Evolutionary conservation across 2,888 invertebrate genomes (phyloP).

Genomic region (Plemyria rubiginata): DNA sequence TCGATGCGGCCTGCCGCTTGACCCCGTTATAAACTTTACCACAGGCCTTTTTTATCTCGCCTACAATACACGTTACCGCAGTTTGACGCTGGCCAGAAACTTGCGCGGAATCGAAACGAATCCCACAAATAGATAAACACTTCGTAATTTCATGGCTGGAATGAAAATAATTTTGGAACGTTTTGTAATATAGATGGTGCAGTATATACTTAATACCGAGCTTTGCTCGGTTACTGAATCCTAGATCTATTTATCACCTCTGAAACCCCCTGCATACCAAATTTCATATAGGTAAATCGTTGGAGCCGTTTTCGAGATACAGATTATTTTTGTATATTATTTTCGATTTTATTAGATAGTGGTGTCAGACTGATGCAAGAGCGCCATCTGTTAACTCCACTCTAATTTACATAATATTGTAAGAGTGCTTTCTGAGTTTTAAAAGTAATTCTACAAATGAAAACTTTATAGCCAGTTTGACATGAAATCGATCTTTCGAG

Average conservation of each 20-base stretch:
- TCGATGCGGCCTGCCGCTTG: conserved; percentile 54
- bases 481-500: conserved; percentile 43
- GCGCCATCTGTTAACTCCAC: conserved; percentile 12
- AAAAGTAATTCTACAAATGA: conserved; percentile 35
- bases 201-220: no score
- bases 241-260: no score
- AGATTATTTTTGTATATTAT: no score
- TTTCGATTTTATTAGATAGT: no score
- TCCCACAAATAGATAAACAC: conserved; percentile 2
- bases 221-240: no score
- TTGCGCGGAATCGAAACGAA: conserved; percentile 3
- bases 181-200: not conserved
- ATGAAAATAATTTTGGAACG: conserved; percentile 3
- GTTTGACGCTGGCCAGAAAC: conserved; percentile 16
- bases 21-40: conserved; percentile 54
- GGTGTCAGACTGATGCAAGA: conserved; percentile 8
- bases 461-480: conserved; percentile 40
- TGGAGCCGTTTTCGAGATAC: no score
- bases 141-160: conserved; percentile 5
- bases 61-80: conserved; percentile 24
- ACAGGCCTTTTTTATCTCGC: conserved; percentile 34
- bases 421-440: conserved; percentile 16
- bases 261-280: no score
- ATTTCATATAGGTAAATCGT: no score
- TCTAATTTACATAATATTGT: conserved; percentile 20